A percentile compares a stretch with the other conserved stretches of the same genome.
These are phyloP conservation scores for Porites cylindrica DNA, from an alignment of 92 coral and sea anemone species.

Conservation along the genomic window DNA sequence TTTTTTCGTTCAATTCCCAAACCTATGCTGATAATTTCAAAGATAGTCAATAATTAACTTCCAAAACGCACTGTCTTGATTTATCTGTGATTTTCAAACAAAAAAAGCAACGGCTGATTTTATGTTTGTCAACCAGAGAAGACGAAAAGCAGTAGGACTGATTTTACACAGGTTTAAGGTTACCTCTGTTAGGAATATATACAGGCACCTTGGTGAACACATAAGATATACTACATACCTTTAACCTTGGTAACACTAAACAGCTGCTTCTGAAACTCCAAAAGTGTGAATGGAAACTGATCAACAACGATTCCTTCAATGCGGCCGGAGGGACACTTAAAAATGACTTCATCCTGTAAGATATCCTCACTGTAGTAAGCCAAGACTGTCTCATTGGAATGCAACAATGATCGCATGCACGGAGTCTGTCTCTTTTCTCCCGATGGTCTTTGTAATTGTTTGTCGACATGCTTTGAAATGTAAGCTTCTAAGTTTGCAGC, in stretches of 20 bases:
- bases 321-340: not conserved
- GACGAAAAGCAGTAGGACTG: too few species aligned
- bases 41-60: too few species aligned
- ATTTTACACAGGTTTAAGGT: too few species aligned
- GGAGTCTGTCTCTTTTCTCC: conserved; percentile 11
- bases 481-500: conserved; percentile 35
- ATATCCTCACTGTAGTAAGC: conserved; percentile 30
- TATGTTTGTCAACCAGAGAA: too few species aligned
- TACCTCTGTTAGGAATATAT: too few species aligned
- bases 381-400: conserved; percentile 20
- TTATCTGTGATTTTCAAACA: too few species aligned
- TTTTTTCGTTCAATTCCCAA: too few species aligned
- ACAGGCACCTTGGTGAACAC: not conserved
- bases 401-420: conserved; percentile 13
- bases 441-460: conserved; percentile 5
- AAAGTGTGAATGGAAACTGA: conserved; percentile 1
- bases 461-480: conserved; percentile 27
- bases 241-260: not conserved
- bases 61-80: too few species aligned
- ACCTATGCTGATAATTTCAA: too few species aligned
- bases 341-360: conserved; percentile 17
- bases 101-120: too few species aligned
- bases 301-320: not conserved
- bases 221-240: not conserved
- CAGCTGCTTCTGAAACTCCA: conserved; percentile 14